These are phyloP conservation scores for Cacatua alba DNA, from an alignment of 2,113 vertebrate genomes.

Conservation along the genomic window DNA sequence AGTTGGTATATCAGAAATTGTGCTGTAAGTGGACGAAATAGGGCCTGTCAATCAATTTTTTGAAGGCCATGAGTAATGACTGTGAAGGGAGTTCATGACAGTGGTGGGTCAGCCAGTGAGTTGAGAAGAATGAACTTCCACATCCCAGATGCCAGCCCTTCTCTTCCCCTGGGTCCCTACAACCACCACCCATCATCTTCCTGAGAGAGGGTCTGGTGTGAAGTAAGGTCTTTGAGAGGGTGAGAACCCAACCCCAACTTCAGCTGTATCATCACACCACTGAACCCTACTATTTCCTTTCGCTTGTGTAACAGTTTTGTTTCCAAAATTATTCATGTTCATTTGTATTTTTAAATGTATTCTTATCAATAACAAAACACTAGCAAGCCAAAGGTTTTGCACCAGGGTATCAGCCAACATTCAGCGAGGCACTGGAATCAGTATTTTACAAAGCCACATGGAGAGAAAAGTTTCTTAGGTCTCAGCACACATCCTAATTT, in stretches of 20 bases:
- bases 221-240: not conserved
- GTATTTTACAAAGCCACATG: not conserved
- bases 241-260: accelerated
- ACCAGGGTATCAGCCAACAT: not conserved
- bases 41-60: not conserved
- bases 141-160: not conserved
- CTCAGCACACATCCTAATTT: not conserved
- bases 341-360: not conserved
- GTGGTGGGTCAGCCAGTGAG: not conserved
- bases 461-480: not conserved
- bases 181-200: not conserved
- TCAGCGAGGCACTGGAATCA: not conserved
- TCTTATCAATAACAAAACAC: not conserved
- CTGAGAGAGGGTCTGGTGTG: not conserved
- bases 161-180: not conserved
- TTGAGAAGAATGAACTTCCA: not conserved
- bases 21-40: not conserved
- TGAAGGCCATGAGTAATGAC: not conserved
- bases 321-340: not conserved
- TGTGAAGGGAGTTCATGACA: not conserved
- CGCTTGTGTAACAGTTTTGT: not conserved
- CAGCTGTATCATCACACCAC: not conserved
- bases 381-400: not conserved
- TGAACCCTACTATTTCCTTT: not conserved
- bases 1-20: not conserved